Evolutionary conservation across 2,888 invertebrate species (phyloP), one percentile per base, ranked within the genome.

Genomic region (Cheilosia vulpina): DNA sequence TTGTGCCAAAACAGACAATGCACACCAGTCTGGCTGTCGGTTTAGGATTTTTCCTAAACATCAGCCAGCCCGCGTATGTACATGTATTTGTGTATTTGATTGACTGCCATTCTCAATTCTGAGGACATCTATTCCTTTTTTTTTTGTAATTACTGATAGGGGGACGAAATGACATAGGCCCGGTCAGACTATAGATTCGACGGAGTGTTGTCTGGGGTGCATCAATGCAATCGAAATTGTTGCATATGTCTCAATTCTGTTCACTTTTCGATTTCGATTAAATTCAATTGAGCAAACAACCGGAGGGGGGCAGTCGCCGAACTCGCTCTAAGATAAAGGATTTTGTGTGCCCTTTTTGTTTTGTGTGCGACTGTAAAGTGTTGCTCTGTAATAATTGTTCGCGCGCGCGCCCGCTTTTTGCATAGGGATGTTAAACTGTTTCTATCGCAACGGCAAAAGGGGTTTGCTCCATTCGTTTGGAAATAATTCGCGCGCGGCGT

Each of bases 181-280:
- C 47, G 34, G 24, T 60, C 50, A 34, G 27, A 43, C 41, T 21
- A 27, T 7, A n/a, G 47, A 38, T 11, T 31, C 34, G 17, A 9
- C n/a, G n/a, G 5, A 9, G 15, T n/a, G 2, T n/a, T 53, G 27
- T 53, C 52, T 53, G 7, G 31, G 57, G 69, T 69, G 57, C 78
- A 72, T 58, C 72, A 72, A 58, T 52, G 65, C 47, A 65, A 43
- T 34, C 4, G 17, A 78, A 85, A 75, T 85, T 77, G 75, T 76
- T 81, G 85, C 80, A 85, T 81, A 85, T 85, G 85, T 80, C 80
- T 62, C 80, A 72, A 81, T 85, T 85, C 66, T 81, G 76, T 68
- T 79, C 62, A 85, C 62, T 77, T 55, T 80, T 72, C 71, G 53
- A 62, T 76, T 80, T 76, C 50, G 76, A 81, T 76, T 85, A 60